These are phyloP conservation scores for Phrixothrix hirtus DNA, from an alignment of 2,888 invertebrate species.

Conservation along the genomic window DNA sequence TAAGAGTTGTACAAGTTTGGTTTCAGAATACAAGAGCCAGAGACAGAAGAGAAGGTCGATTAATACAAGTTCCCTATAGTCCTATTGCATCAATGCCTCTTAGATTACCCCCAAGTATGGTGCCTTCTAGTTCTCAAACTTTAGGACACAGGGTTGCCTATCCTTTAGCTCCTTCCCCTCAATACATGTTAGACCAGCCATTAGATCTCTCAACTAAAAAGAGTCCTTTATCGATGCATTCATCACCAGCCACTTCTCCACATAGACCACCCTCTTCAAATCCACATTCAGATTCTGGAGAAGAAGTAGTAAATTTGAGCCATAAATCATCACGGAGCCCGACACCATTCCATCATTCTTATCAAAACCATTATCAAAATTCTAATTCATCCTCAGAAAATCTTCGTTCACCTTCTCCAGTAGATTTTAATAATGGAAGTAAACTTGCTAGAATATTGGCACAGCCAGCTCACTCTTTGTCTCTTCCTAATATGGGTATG, in stretches of 20 bases:
- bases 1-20: conserved; percentile 90
- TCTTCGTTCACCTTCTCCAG: conserved; percentile 51
- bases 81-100: conserved; percentile 43
- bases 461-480: conserved; percentile 53
- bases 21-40: conserved; percentile 94
- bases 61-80: conserved; percentile 57
- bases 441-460: conserved; percentile 58
- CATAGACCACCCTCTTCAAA: conserved; percentile 65
- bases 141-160: conserved; percentile 34
- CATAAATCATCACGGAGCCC: conserved; percentile 69
- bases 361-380: conserved; percentile 61
- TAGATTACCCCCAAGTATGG: conserved; percentile 38
- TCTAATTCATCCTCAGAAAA: conserved; percentile 64
- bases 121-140: conserved; percentile 47
- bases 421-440: conserved; percentile 56
- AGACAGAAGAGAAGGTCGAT: conserved; percentile 72
- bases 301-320: conserved; percentile 80
- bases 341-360: conserved; percentile 61
- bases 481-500: conserved; percentile 54
- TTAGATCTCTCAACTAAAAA: conserved; percentile 89
- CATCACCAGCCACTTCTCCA: conserved; percentile 67
- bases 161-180: conserved; percentile 35
- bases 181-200: conserved; percentile 70
- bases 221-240: conserved; percentile 60
- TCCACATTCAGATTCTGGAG: conserved; percentile 65